A percentile compares a stretch with the other conserved stretches of the same genome.
Conservation (phyloP, 2,797 vertebrate genomes). For the Sebastes hubbsi region DNA sequence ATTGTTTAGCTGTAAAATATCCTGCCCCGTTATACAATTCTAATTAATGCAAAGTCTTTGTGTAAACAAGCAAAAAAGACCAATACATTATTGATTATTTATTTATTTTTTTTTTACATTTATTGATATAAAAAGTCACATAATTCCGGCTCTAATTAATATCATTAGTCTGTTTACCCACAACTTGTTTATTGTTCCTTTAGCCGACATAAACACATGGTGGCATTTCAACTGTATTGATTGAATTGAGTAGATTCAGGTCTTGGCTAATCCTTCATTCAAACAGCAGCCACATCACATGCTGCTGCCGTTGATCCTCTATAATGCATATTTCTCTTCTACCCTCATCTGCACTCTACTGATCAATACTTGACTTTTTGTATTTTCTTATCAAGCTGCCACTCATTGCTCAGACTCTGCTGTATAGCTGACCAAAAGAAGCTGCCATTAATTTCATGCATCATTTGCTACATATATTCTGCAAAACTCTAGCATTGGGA, state of each 20-base stretch:
- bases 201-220: not conserved
- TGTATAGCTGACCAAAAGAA: constrained; percentile 30
- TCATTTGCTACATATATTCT: constrained; percentile 47
- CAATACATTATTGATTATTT: not conserved
- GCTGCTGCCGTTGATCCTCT: not conserved
- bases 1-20: not conserved
- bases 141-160: not conserved
- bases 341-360: not conserved
- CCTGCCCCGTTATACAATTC: not conserved
- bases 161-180: not conserved
- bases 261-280: constrained; percentile 21
- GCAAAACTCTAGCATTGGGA: constrained; percentile 26
- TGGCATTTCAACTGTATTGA: constrained; percentile 19
- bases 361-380: constrained; percentile 7
- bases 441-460: constrained; percentile 67
- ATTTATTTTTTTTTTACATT: not conserved
- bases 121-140: not conserved
- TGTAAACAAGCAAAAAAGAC: not conserved
- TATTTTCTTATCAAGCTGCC: constrained; percentile 1
- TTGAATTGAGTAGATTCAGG: not conserved
- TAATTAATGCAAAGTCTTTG: not conserved
- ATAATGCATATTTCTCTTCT: not conserved
- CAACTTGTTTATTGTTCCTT: not conserved
- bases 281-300: not conserved
- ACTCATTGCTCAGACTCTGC: not conserved